A percentile compares a stretch with the other conserved stretches of the same genome.
Evolutionary conservation across 2,797 vertebrate genomes (phyloP).

Genomic region (Danio kyathit): DNA sequence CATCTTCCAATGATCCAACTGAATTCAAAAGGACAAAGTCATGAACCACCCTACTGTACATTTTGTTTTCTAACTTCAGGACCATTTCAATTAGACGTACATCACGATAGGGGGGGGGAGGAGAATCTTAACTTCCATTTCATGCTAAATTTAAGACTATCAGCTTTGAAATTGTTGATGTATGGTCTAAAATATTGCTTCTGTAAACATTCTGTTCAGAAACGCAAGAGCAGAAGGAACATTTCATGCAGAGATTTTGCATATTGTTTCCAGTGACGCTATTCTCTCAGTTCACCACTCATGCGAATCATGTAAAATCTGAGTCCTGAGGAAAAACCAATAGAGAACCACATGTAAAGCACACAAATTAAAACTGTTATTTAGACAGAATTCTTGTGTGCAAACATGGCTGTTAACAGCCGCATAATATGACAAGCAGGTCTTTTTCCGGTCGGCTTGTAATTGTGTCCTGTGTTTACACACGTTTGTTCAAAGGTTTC

Average conservation of each 20-base stretch:
- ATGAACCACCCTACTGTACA: too few relatives aligned
- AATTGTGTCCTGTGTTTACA: constrained; percentile 16
- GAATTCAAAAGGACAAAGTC: too few relatives aligned
- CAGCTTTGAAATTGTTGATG: not conserved
- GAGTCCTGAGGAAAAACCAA: not conserved
- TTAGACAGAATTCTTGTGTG: not conserved
- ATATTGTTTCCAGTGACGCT: not conserved
- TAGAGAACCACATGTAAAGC: not conserved
- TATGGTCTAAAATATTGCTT: not conserved
- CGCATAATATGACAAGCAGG: constrained; percentile 1
- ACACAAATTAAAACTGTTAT: not conserved
- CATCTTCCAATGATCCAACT: too few relatives aligned
- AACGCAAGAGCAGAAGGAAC: not conserved
- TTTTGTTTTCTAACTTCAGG: too few relatives aligned
- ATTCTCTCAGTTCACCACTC: too few relatives aligned
- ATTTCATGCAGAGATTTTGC: not conserved
- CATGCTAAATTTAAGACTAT: too few relatives aligned
- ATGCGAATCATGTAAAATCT: not conserved
- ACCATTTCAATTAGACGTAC: too few relatives aligned
- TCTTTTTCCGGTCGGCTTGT: not conserved
- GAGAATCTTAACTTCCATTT: too few relatives aligned
- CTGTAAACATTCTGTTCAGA: not conserved
- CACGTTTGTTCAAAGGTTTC: not conserved
- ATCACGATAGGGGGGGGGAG: too few relatives aligned
- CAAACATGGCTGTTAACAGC: not conserved